phyloP scores from a whole-genome alignment of 2,113 vertebrate species.

The Morone chrysops region DNA sequence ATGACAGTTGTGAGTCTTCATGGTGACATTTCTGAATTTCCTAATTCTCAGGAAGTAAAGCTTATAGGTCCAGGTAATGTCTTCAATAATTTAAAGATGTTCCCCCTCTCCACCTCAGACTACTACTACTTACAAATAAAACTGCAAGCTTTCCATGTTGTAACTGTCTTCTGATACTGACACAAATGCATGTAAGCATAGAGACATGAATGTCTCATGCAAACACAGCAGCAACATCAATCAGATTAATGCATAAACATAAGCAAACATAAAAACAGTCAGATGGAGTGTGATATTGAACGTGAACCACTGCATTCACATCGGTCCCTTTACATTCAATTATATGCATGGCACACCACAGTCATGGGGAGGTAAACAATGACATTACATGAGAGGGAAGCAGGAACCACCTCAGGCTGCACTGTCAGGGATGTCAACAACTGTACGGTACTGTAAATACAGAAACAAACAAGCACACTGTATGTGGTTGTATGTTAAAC shows the following conservation, averaged over 20 bases:
- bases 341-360: neutral
- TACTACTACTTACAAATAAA: too few species aligned
- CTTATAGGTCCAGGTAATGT: neutral
- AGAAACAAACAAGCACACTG: neutral
- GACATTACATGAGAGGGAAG: neutral
- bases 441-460: neutral
- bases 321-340: neutral
- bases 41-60: neutral
- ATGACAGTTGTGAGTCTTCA: neutral
- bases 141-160: too few species aligned
- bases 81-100: too few species aligned
- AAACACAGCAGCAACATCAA: neutral
- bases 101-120: too few species aligned
- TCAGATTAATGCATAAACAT: neutral
- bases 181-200: neutral
- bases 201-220: neutral
- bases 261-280: neutral
- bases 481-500: neutral
- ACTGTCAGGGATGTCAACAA: neutral
- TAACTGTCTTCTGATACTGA: too few species aligned
- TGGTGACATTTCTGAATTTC: neutral
- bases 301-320: neutral
- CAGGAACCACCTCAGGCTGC: slow-evolving; percentile 1
- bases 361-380: neutral
- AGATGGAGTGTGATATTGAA: neutral